Evolutionary conservation across 2,797 vertebrate genomes (phyloP), one percentile per base, ranked within the genome.

Genomic region (Meda fulgida): DNA sequence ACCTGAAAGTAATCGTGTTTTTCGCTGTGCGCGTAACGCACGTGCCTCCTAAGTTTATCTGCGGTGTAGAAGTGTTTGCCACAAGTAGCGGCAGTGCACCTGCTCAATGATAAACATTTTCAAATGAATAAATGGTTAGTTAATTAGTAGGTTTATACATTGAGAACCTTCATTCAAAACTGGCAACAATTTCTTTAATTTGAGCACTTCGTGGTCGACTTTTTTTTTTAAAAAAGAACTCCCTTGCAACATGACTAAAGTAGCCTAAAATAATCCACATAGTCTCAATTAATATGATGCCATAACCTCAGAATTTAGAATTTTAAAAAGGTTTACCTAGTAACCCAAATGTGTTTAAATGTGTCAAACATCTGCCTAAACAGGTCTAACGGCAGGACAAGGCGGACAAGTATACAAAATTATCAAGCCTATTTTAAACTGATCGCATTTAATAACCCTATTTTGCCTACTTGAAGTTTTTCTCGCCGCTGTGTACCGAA

Each of bases 1-100:
- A 96, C 96, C 95, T 94, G 93, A 51, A 95, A 96, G 67, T 92
- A 91, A 7, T 86, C 51, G 0, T 81, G 84, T 38, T 92, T 91
- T 6, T 93, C 92, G 7, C 83, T 90, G 70, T 95, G 95, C 1
- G 23, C 29, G 63, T 87, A 93, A 1, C 83, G 46, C 73, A 81
- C 48, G 21, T 96, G 96, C 53, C 93, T 92, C 23, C 90, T 94
- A 53, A 95, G 81, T 7, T 89, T 88, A n/a, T 77, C 85, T 0
- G 80, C 18, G 26, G 80, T 36, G 65, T 87, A 60, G 89, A 94
- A 96, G 23, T 73, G 65, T 36, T 87, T 29, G 0, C 21, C 7
- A 78, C 95, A 96, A n/a, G 19, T 71, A 3, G 53, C 16, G 2
- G 88, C 72, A 5, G 88, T 83, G 60, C 95, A 95, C 43, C 96